phyloP scores from a whole-genome alignment of 53 echinoderm and acorn worm species.

The Echinarachnius parma region DNA sequence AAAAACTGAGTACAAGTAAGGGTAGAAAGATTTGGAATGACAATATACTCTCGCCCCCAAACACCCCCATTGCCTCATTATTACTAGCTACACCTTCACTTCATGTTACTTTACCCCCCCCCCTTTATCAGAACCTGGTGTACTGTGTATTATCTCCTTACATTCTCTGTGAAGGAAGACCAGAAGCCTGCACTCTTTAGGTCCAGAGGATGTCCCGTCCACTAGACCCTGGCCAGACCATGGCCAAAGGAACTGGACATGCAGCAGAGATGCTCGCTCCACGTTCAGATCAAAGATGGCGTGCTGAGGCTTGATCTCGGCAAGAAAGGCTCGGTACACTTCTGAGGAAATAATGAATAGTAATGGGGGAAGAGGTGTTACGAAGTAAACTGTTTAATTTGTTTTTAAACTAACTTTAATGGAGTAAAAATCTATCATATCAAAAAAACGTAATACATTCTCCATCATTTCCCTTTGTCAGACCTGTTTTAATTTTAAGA shows the following conservation, averaged over 20 bases:
- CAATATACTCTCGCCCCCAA: no score
- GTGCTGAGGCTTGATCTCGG: conserved; percentile 81
- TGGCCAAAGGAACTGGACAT: conserved; percentile 88
- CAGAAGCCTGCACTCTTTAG: conserved; percentile 67
- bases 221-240: conserved; percentile 40
- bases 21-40: no score
- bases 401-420: neutral
- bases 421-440: no score
- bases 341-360: conserved; percentile 9
- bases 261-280: conserved; percentile 58
- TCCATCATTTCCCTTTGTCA: no score
- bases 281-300: conserved; percentile 86
- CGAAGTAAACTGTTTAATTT: neutral
- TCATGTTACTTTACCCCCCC: no score
- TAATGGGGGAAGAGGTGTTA: neutral
- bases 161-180: conserved; percentile 87
- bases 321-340: conserved; percentile 78
- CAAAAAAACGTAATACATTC: no score
- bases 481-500: neutral
- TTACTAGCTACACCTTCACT: no score
- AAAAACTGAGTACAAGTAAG: no score
- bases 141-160: conserved; percentile 31
- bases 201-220: conserved; percentile 36
- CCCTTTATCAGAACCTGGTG: neutral
- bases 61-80: no score